Conservation (phyloP, 2,113 vertebrate genomes). For the Pristiophorus japonicus region DNA sequence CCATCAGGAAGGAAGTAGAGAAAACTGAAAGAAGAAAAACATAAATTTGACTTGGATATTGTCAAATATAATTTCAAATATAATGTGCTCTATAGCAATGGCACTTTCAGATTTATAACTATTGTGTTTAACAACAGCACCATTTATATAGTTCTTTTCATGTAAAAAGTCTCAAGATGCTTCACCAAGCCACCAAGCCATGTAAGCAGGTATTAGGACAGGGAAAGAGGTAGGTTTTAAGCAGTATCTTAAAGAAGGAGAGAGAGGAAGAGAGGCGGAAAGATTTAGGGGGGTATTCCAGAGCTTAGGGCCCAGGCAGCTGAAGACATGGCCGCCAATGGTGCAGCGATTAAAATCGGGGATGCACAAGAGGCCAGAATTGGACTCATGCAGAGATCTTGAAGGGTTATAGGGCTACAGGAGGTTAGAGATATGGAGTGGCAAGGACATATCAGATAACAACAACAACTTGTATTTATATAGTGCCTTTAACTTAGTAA, state of each 20-base stretch:
- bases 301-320: not conserved
- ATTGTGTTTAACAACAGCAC: not conserved
- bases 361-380: not conserved
- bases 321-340: not conserved
- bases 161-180: not conserved
- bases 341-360: not conserved
- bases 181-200: not conserved
- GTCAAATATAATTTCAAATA: not conserved
- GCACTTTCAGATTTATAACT: not conserved
- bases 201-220: not conserved
- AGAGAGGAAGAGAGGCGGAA: not conserved
- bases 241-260: not conserved
- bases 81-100: not conserved
- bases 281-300: not conserved
- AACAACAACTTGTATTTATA: too few relatives aligned
- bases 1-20: not conserved
- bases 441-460: not conserved
- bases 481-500: too few relatives aligned
- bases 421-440: not conserved
- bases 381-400: not conserved
- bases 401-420: not conserved
- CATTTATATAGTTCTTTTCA: not conserved
- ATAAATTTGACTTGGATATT: not conserved
- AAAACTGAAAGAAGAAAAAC: not conserved
- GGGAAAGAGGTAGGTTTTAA: not conserved